Conservation (phyloP, 2,888 invertebrate genomes). For the Clanis bilineata region DNA sequence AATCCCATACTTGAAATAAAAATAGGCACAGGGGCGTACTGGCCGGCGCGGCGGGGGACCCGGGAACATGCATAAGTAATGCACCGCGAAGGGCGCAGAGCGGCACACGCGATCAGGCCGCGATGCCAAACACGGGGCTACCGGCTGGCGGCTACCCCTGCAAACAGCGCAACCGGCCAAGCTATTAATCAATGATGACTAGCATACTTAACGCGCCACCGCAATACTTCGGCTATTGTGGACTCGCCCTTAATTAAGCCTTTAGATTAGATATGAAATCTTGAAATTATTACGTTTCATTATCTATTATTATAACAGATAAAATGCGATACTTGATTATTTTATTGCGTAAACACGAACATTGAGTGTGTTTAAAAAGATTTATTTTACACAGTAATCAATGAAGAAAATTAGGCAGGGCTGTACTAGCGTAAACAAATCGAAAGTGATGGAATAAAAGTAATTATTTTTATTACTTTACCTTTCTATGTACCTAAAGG, state of each 20-base stretch:
- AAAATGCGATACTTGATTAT: not conserved
- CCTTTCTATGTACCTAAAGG: too few species aligned
- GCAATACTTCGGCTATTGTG: not conserved
- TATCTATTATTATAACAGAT: not conserved
- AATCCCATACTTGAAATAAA: slow-evolving; percentile 69
- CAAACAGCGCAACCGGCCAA: slow-evolving; percentile 50
- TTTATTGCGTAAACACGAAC: not conserved
- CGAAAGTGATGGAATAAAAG: not conserved
- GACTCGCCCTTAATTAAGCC: not conserved
- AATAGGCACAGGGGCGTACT: slow-evolving; percentile 53
- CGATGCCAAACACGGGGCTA: slow-evolving; percentile 57
- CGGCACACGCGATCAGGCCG: slow-evolving; percentile 70
- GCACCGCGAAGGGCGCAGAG: slow-evolving; percentile 67
- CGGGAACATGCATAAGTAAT: slow-evolving; percentile 77
- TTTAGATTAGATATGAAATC: not conserved
- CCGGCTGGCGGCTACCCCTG: slow-evolving; percentile 54
- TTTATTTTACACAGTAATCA: not conserved
- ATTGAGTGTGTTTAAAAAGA: not conserved
- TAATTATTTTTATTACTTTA: too few species aligned
- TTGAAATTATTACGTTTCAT: not conserved
- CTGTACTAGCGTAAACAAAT: not conserved
- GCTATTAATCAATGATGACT: slow-evolving; percentile 67
- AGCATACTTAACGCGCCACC: slow-evolving; percentile 32
- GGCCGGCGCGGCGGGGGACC: slow-evolving; percentile 38
- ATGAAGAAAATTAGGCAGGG: not conserved